Conservation (phyloP, 2,113 vertebrate species). For the Herpailurus yagouaroundi region DNA sequence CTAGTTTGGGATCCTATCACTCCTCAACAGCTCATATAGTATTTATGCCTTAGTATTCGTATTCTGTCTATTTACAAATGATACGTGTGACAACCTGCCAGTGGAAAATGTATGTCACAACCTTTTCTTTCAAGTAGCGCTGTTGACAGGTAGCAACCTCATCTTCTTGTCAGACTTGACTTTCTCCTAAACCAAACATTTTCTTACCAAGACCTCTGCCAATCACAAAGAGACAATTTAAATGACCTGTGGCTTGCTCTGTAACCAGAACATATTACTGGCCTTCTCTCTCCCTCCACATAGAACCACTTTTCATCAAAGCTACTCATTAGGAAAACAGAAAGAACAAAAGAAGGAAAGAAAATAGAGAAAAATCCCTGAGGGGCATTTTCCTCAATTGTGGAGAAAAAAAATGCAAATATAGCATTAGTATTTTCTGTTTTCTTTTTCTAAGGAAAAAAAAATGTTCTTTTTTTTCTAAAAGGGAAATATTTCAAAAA, state of each 20-base stretch:
- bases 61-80: slow-evolving; percentile 54
- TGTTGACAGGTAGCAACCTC: slow-evolving; percentile 50
- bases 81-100: slow-evolving; percentile 66
- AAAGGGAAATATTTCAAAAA: slow-evolving; percentile 8
- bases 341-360: neutral
- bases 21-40: slow-evolving; percentile 13
- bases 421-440: neutral
- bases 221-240: slow-evolving; percentile 30
- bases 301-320: slow-evolving; percentile 49
- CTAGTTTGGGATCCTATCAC: neutral
- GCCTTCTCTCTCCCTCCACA: neutral
- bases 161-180: slow-evolving; percentile 64
- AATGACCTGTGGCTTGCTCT: neutral
- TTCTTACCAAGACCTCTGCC: slow-evolving; percentile 70
- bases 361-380: neutral
- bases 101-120: slow-evolving; percentile 59
- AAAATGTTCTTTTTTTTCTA: neutral
- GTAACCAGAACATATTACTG: neutral
- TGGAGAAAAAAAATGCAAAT: neutral
- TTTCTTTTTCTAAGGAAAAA: neutral
- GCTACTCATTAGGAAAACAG: neutral
- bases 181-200: slow-evolving; percentile 46
- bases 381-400: neutral
- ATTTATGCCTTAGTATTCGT: slow-evolving; percentile 59
- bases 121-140: slow-evolving; percentile 54